A percentile compares a stretch with the other conserved stretches of the same genome.
phyloP scores from a whole-genome alignment of 2,113 vertebrate genomes.

The Eptesicus fuscus region DNA sequence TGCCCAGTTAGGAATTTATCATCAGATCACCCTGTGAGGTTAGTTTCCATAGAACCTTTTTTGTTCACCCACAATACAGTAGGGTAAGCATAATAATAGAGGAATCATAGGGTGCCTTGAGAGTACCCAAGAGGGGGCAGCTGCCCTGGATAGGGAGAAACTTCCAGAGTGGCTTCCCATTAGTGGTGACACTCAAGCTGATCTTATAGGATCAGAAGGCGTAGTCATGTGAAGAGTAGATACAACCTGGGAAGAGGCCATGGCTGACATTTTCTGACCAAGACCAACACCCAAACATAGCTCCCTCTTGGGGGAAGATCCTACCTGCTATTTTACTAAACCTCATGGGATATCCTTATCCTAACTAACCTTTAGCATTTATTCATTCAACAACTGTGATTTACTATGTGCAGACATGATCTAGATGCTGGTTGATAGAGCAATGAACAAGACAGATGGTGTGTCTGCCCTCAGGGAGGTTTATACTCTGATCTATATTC shows the following conservation, averaged over 20 bases:
- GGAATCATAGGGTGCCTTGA: background rate
- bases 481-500: background rate
- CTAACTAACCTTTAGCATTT: background rate
- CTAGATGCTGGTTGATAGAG: background rate
- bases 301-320: background rate
- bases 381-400: background rate
- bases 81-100: background rate
- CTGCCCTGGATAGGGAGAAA: background rate
- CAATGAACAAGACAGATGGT: background rate
- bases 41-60: background rate
- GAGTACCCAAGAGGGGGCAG: background rate
- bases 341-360: background rate
- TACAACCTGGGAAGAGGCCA: background rate
- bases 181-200: background rate
- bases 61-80: background rate
- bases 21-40: background rate
- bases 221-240: background rate
- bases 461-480: background rate
- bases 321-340: background rate
- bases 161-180: background rate
- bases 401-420: background rate
- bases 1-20: background rate
- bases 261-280: background rate
- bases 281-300: background rate
- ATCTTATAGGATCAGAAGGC: background rate